Evolutionary conservation across 1,140 invertebrate genomes (phyloP), one percentile per base, ranked within the genome.

Genomic region (Drosophila gunungcola): DNA sequence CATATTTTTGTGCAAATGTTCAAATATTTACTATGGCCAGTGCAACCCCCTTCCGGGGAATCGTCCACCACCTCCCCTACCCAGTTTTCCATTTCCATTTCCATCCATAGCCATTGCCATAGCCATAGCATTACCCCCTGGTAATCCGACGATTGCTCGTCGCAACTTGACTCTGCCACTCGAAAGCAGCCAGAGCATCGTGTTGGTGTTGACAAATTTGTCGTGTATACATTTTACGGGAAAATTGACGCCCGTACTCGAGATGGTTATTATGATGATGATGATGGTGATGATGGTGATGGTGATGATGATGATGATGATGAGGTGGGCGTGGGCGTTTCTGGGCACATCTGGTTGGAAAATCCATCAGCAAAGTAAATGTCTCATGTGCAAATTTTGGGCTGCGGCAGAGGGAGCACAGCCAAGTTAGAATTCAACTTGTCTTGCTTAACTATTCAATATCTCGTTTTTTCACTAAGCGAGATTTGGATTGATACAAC

Each of bases 1-100:
- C 83, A 88, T 88, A 88, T 88, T 88, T 88, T 88, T 83, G 63
- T 58, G 58, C 83, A 88, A 88, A 88, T 88, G 83, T 89, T 88
- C 83, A 88, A 88, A 88, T 88, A 88, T 88, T 89, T 89, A 89
- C 56, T 43, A 7, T 10, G 25, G 34, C 21, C 45, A 16, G 42
- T 62, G 63, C 58, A 43, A 67, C 83, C 57, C 79, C 49, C 45
- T 34, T 43, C 27, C 27, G 27, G n/a, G 3, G 41, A 43, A 2
- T 10, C 3, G 0, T 38, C 9, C 13, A 2, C 6, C 36, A n/a
- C 0, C 7, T 13, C 27, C 53, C 9, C 36, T 32, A 9, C 10
- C 13, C 45, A 9, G 13, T 42, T 12, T 39, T 7, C 29, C 29
- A 32, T 32, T 32, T 32, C 29, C 29, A 21, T 21, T 21, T 21